phyloP scores from a whole-genome alignment of 2,113 vertebrate genomes.

The Oreochromis spilurus region DNA sequence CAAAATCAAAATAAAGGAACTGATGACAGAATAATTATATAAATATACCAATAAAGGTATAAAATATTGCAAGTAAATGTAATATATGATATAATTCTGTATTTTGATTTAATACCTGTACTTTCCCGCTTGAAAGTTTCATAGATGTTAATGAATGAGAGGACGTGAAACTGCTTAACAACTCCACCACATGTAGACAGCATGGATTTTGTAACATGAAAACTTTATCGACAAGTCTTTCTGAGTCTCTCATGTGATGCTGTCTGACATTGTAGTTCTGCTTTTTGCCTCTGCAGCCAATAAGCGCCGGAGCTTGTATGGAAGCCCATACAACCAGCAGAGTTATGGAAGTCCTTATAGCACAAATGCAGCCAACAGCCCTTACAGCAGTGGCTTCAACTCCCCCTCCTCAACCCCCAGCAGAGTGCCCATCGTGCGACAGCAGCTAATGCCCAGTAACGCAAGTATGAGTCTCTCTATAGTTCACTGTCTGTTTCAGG shows the following conservation, averaged over 20 bases:
- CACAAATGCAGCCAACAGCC: constrained; percentile 86
- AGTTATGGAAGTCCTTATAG: constrained; percentile 84
- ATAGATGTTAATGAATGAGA: not conserved
- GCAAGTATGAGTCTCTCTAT: constrained; percentile 70
- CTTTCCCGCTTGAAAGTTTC: not conserved
- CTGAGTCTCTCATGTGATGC: not conserved
- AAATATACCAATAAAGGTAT: not conserved
- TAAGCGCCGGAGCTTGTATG: constrained; percentile 90
- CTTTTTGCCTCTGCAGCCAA: constrained; percentile 73
- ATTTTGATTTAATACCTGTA: not conserved
- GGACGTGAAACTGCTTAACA: not conserved
- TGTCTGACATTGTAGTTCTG: not conserved
- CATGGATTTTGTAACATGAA: not conserved
- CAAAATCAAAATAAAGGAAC: not conserved
- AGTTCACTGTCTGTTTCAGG: not conserved
- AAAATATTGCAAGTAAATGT: not conserved
- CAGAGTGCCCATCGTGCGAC: constrained; percentile 85
- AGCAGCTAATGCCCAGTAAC: constrained; percentile 85
- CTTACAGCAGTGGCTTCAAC: constrained; percentile 93
- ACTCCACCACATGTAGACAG: not conserved
- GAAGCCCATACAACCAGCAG: constrained; percentile 81
- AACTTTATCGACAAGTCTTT: not conserved
- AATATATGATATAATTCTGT: not conserved
- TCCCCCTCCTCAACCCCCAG: constrained; percentile 91
- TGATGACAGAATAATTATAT: not conserved